Evolutionary conservation across 2,113 vertebrate species (phyloP).

Genomic region (Raja brachyura): DNA sequence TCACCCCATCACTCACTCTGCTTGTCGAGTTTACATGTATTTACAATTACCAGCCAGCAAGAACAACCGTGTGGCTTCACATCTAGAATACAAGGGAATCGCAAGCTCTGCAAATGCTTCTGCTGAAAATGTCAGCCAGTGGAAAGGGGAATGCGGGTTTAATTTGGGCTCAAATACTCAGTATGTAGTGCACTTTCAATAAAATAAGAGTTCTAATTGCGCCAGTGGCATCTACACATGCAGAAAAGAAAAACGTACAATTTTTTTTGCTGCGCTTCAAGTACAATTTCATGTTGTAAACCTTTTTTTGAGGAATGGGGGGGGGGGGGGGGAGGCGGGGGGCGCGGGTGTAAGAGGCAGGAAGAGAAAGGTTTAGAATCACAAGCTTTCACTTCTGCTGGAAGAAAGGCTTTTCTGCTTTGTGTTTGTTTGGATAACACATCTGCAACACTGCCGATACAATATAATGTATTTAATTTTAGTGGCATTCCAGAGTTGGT

Average conservation of each 20-base stretch:
- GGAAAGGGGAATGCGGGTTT: conserved; percentile 61
- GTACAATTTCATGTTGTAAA: conserved; percentile 4
- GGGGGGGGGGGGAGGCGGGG: background rate
- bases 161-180: conserved; percentile 49
- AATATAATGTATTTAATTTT: conserved; percentile 30
- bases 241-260: conserved; percentile 51
- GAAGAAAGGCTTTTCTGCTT: background rate
- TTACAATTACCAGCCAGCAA: conserved; percentile 64
- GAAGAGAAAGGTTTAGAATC: conserved; percentile 1
- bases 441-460: conserved; percentile 29
- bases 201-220: conserved; percentile 48
- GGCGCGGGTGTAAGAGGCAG: background rate
- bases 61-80: conserved; percentile 61
- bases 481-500: conserved; percentile 28
- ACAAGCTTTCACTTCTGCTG: conserved; percentile 18
- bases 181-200: conserved; percentile 61
- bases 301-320: background rate
- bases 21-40: conserved; percentile 74
- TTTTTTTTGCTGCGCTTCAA: conserved; percentile 36
- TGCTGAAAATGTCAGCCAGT: conserved; percentile 56
- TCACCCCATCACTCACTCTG: conserved; percentile 74
- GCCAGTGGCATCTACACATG: conserved; percentile 61
- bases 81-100: conserved; percentile 58
- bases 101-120: conserved; percentile 61
- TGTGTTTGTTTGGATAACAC: conserved; percentile 14